Percentiles rank a stretch among this genome's conserved stretches.
phyloP scores from a whole-genome alignment of 2,797 vertebrate species.

The Adelosebastes latens region DNA sequence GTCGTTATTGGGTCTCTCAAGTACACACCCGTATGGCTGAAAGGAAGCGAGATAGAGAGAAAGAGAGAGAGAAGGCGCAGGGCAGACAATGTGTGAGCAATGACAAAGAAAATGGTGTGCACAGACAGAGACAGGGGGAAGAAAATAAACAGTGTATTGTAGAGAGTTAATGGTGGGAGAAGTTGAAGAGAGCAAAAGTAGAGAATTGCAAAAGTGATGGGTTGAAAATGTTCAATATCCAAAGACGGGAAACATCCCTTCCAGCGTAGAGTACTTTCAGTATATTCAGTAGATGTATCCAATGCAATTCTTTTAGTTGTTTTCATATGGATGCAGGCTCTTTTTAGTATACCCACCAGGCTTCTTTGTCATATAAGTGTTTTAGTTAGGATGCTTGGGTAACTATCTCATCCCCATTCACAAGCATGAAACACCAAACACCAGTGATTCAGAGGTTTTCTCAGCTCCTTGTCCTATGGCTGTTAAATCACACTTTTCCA shows the following conservation, averaged over 20 bases:
- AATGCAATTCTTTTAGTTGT: neutral
- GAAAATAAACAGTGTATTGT: conserved; percentile 5
- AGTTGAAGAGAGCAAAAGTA: conserved; percentile 1
- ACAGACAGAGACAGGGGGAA: neutral
- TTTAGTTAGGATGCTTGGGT: neutral
- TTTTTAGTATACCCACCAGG: neutral
- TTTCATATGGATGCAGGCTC: neutral
- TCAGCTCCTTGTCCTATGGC: neutral
- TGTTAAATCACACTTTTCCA: conserved; percentile 7
- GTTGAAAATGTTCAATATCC: neutral
- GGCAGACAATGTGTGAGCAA: conserved; percentile 3
- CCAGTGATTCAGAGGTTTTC: neutral
- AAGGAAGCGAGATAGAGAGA: neutral
- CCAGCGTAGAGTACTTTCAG: neutral
- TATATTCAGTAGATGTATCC: neutral
- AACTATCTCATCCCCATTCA: neutral
- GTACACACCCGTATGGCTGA: conserved; percentile 30
- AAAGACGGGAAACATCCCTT: neutral
- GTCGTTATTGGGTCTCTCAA: conserved; percentile 24
- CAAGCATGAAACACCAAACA: neutral
- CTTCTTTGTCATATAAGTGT: neutral
- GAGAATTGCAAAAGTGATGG: conserved; percentile 5
- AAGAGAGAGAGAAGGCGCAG: neutral
- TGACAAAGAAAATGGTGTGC: conserved; percentile 5
- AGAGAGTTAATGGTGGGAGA: conserved; percentile 3